Evolutionary conservation across 2,797 vertebrate genomes (phyloP), one percentile per base, ranked within the genome.

Genomic region (Prionace glauca): DNA sequence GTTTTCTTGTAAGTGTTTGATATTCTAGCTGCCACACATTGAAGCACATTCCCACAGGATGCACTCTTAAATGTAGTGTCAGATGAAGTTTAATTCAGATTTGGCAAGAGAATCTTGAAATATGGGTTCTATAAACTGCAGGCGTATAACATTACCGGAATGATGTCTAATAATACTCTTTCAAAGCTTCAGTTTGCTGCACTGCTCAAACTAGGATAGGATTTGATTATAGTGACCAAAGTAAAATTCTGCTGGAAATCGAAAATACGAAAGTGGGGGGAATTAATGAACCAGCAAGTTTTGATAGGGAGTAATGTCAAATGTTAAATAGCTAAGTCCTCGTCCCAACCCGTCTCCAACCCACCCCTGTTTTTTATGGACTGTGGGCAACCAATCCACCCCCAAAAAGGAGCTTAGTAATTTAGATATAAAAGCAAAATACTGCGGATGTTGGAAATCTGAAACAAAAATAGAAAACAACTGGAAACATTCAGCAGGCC

Each of bases 51-150:
- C 87, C 56, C 87, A 90, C 87, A 18, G 62, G 90, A 69, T 69
- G 90, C 60, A 12, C 41, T 69, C 90, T 92, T 92, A 69, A 69
- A 92, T 69, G 90, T 24, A 69, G 62, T 92, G n/a, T n/a, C 67
- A 36, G 62, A 92, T 69, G 12, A 41, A 41, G 62, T 92, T 92
- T 69, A 92, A 92, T 92, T 69, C 90, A 24, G 65, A 69, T 41
- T 20, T 36, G 36, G 20, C 65, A 92, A 36, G 36, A 69, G n/a
- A 0, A 69, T 92, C n/a, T 92, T 92, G 32, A 92, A 92, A 67
- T 92, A 67, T 32, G 36, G 60, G 32, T 32, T 67, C 90, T 92
- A 92, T 20, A 36, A 92, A 92, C n/a, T 26, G 62, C 62, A 22
- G 20, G 88, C n/a, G 22, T 69, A 36, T 92, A 22, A 92, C 36